These are phyloP conservation scores for Diachasmimorpha longicaudata DNA, from an alignment of 1,140 invertebrate species.

Conservation along the genomic window DNA sequence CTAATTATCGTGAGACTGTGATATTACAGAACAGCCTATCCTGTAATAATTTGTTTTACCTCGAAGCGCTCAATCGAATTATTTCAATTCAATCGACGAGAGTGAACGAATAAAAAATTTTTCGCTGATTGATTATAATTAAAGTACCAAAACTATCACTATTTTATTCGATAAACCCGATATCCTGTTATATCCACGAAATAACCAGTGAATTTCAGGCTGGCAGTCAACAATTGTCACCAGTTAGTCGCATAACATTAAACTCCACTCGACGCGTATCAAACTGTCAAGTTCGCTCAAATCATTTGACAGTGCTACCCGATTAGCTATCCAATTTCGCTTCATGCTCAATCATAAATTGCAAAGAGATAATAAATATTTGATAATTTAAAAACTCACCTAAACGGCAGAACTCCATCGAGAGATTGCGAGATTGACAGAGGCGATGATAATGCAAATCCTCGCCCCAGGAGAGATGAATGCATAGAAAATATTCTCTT, in stretches of 20 bases:
- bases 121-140: neutral
- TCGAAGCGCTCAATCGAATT: neutral
- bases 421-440: constrained; percentile 89
- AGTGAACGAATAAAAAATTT: constrained; percentile 29
- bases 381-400: constrained; percentile 65
- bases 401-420: constrained; percentile 86
- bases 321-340: neutral
- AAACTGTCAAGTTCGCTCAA: neutral
- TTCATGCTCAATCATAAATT: neutral
- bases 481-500: constrained; percentile 76
- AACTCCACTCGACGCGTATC: neutral
- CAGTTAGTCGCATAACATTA: neutral
- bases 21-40: constrained; percentile 44
- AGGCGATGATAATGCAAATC: constrained; percentile 86
- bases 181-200: too few species aligned
- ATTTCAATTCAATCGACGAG: constrained; percentile 35
- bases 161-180: too few species aligned
- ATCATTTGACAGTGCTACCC: neutral
- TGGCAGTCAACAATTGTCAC: neutral
- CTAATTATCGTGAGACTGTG: constrained; percentile 49
- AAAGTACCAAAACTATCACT: too few species aligned
- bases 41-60: constrained; percentile 34
- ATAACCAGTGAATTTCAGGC: too few species aligned
- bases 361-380: constrained; percentile 4
- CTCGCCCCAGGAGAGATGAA: constrained; percentile 81